Conservation (phyloP, 1,140 invertebrate genomes). For the Lethocerus indicus region DNA sequence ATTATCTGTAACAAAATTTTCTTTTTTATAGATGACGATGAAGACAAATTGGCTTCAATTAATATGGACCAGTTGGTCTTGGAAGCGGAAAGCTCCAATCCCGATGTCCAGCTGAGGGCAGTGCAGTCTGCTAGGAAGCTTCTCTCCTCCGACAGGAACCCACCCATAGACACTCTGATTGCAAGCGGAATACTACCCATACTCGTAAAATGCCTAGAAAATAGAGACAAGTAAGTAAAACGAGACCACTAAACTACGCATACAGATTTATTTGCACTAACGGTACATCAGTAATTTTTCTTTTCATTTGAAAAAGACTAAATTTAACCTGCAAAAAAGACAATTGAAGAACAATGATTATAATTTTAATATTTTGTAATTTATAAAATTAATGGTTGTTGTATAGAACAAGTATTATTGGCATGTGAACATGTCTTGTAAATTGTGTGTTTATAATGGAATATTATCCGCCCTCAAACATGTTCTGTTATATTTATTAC, state of each 20-base stretch:
- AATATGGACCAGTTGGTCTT: slow-evolving; percentile 49
- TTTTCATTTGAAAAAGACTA: too few species aligned
- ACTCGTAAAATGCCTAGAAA: slow-evolving; percentile 75
- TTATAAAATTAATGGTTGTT: too few species aligned
- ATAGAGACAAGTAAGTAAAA: slow-evolving; percentile 57
- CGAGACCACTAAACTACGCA: too few species aligned
- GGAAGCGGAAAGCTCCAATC: slow-evolving; percentile 52
- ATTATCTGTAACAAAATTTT: not conserved
- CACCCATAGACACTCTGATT: slow-evolving; percentile 96
- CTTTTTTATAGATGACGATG: slow-evolving; percentile 49
- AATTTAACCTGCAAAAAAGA: too few species aligned
- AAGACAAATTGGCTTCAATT: slow-evolving; percentile 42
- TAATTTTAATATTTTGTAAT: too few species aligned
- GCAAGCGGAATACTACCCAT: slow-evolving; percentile 84
- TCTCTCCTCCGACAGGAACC: slow-evolving; percentile 91
- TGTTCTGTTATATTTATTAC: not conserved
- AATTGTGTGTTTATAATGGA: too few species aligned
- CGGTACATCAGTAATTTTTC: too few species aligned
- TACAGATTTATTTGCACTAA: too few species aligned
- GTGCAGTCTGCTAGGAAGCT: slow-evolving; percentile 84
- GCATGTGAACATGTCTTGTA: too few species aligned
- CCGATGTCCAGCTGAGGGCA: slow-evolving; percentile 54
- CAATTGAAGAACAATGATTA: too few species aligned
- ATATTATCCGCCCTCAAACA: not conserved
- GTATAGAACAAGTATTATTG: too few species aligned